Evolutionary conservation across 2,113 vertebrate species (phyloP), one percentile per base, ranked within the genome.

Genomic region (Gambusia holbrooki): DNA sequence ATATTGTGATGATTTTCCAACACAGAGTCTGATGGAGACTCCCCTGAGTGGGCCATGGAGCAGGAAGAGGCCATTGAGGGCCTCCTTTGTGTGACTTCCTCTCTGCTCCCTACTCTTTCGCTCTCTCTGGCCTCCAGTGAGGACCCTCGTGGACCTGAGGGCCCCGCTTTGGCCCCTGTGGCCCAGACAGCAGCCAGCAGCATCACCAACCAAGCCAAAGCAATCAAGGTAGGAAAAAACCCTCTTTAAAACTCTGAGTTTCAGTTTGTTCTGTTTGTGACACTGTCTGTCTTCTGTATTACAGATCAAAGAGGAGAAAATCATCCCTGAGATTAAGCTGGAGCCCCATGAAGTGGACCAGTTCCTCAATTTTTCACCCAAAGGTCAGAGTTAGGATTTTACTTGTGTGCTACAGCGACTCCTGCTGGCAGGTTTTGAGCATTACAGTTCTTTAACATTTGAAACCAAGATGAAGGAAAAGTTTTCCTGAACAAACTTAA

Each of bases 311-410:
- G 94, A 96, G 71, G 96, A 96, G 87, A 96, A 90, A 5, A 66
- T 95, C 74, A 88, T 95, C 78, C 98, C 97, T 6, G 94, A 98
- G 93, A 97, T 99, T 70, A 99, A 99, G 81, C 84, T 99, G 94
- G 97, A 99, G 79, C 97, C 97, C n/a, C 98, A 99, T 33, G 97
- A 99, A 91, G 98, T 99, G 77, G 98, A 99, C 90, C 97, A 97
- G 92, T 99, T 99, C 83, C 95, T 99, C 61, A 99, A 99, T 88
- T 94, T 99, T 61, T 97, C 97, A 66, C 94, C 96, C 70, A 98
- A 98, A 94, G 97, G 95, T 95, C 75, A 71, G 87, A 25, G 25
- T 19, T 33, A 5, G 30, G 19, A 3, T 9, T 25, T 51, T 37
- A 3, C 17, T 1, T 22, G n/a, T 42, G 48, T 69, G 66, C 77